Conservation (phyloP, 2,113 vertebrate species). For the Lagopus leucura region DNA sequence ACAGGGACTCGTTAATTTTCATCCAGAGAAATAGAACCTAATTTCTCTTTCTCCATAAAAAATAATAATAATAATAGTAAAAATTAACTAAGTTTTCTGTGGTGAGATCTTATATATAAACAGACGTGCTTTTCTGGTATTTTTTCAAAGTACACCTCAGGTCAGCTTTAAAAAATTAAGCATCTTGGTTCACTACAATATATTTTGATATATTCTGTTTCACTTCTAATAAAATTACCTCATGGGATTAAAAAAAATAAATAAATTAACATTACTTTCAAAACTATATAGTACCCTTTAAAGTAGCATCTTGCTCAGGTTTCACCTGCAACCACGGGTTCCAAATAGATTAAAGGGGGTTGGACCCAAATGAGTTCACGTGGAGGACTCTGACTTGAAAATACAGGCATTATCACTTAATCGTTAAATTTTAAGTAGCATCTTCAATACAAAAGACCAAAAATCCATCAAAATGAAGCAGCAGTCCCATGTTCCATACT, state of each 20-base stretch:
- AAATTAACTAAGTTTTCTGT: not conserved
- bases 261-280: not conserved
- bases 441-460: not conserved
- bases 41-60: not conserved
- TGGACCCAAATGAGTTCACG: not conserved
- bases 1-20: not conserved
- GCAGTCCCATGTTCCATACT: not conserved
- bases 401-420: not conserved
- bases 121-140: not conserved
- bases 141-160: not conserved
- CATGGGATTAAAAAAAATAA: not conserved
- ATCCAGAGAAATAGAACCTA: not conserved
- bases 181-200: not conserved
- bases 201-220: not conserved
- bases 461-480: not conserved
- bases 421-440: not conserved
- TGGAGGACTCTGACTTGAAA: not conserved
- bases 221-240: not conserved
- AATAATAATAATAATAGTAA: not conserved
- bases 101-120: not conserved
- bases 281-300: not conserved
- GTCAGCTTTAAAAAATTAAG: not conserved
- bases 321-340: not conserved
- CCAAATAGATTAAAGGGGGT: not conserved
- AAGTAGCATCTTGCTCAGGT: not conserved